Evolutionary conservation across 2,888 invertebrate genomes (phyloP), one percentile per base, ranked within the genome.

Genomic region (Merodon equestris): DNA sequence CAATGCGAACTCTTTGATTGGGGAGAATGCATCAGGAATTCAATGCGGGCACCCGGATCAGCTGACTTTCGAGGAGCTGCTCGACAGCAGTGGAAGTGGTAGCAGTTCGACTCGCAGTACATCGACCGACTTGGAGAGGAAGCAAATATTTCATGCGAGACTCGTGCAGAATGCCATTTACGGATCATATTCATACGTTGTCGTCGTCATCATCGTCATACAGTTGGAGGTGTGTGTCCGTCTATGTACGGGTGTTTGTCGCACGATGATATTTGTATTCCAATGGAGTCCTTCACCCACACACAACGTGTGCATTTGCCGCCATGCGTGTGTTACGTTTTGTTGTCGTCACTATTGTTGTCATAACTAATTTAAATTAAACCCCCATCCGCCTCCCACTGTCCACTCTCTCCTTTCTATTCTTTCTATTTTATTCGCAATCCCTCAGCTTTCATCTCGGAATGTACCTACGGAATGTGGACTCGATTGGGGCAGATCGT

Each of bases 111-210:
- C 10, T 12, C 17, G 14, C 34, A 53, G 15, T 53, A 53, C 50
- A 53, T 54, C 73, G 68, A 74, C 74, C 74, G 64, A 64, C 73
- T 68, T 74, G 67, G 61, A 50, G 74, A 70, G 66, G 79, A 74
- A 63, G 42, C 70, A 64, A 64, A 74, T 60, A 82, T 75, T 82
- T 58, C 64, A 75, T 81, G 54, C 64, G 56, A 79, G 79, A 70
- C 79, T 75, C 73, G 81, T 79, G 81, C 79, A 61, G 73, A 74
- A 76, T 79, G 76, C 72, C 76, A 71, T 82, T 83, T 83, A 75
- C 79, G 79, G 79, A 81, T 82, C 82, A 83, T 82, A 82, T 79
- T 74, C 68, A 76, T 72, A 73, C 72, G 68, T 71, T 75, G 75
- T 76, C 72, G 79, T 73, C 77, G 70, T 74, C 66, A 60, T 60